These are phyloP conservation scores for Zaprionus ghesquierei DNA, from an alignment of 1,140 invertebrate genomes.

Conservation along the genomic window DNA sequence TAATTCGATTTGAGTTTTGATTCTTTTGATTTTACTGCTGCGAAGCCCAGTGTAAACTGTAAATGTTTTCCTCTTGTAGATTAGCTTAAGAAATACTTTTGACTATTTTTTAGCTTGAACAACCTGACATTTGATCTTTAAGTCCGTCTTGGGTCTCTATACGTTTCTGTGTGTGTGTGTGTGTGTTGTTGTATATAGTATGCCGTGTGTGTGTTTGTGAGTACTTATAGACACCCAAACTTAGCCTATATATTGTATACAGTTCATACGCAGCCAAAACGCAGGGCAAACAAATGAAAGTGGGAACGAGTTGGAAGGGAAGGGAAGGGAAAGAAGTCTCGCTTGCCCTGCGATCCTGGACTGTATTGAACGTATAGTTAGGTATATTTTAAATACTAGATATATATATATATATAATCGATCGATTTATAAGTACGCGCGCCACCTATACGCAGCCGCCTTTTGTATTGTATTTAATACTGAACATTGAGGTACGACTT, in stretches of 20 bases:
- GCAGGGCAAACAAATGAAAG: background rate
- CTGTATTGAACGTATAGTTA: conserved; percentile 4
- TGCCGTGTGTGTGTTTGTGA: conserved; percentile 1
- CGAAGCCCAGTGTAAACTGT: conserved; percentile 81
- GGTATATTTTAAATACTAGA: conserved; percentile 6
- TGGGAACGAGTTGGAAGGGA: background rate
- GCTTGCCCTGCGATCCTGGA: background rate
- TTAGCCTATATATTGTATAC: conserved; percentile 28
- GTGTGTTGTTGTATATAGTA: background rate
- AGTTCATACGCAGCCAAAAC: background rate
- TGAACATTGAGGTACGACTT: conserved; percentile 80
- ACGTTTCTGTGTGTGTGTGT: background rate
- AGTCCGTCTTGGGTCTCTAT: conserved; percentile 33
- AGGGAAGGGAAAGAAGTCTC: conserved; percentile 3
- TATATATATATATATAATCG: too few relatives aligned
- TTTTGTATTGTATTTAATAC: conserved; percentile 58
- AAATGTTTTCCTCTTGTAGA: conserved; percentile 47
- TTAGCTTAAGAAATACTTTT: conserved; percentile 44
- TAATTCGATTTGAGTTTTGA: conserved; percentile 27
- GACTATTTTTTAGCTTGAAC: conserved; percentile 56
- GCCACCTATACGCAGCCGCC: conserved; percentile 18
- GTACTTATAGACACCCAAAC: conserved; percentile 39
- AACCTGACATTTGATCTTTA: conserved; percentile 62
- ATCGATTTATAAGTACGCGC: conserved; percentile 7
- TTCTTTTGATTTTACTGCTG: conserved; percentile 80